Base-by-base conservation (phyloP, 2,888 invertebrate species). In the Spisula subtruncata region DNA sequence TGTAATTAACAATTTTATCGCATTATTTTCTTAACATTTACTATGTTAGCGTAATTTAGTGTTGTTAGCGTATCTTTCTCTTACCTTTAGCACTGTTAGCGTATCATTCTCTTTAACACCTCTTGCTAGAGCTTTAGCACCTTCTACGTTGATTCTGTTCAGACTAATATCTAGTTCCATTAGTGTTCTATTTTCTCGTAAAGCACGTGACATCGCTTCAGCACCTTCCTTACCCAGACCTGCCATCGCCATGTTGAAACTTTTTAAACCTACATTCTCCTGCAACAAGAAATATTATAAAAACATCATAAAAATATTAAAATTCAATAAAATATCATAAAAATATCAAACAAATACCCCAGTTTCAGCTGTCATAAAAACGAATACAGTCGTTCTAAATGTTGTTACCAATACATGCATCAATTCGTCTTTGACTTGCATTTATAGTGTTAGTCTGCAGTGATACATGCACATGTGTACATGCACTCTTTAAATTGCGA, bases 231-330 rank as follows among this genome's bases (percentile, higher is more conserved):
- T 87, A 0, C 94, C 95, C 25, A 96, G 89, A 6, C 96, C 96
- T 83, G 96, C 96, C 96, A 96, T 96, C 14, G 94, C 91, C 83
- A 96, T 93, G 88, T 96, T 95, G 81, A 96, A 92, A 79, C 93
- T 93, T 71, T 94, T 95, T 48, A 96, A 92, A 8, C 96, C 96
- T 46, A 94, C 94, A 85, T 96, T 96, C 90, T 96, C 96, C 96
- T 96, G 90, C 2, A 92, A 56, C 2, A 60, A 6, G n/a, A n/a
- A 60, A n/a, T 60, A 25, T 1, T 60, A n/a, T n/a, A n/a, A n/a
- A n/a, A n/a, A n/a, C n/a, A n/a, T n/a, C n/a, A n/a, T n/a, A n/a
- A n/a, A n/a, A n/a, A n/a, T n/a, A n/a, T n/a, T n/a, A n/a, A n/a
- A n/a, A n/a, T n/a, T n/a, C n/a, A n/a, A n/a, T n/a, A n/a, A n/a